phyloP scores from a whole-genome alignment of 2,797 vertebrate species.

The Bovichtus variegatus region DNA sequence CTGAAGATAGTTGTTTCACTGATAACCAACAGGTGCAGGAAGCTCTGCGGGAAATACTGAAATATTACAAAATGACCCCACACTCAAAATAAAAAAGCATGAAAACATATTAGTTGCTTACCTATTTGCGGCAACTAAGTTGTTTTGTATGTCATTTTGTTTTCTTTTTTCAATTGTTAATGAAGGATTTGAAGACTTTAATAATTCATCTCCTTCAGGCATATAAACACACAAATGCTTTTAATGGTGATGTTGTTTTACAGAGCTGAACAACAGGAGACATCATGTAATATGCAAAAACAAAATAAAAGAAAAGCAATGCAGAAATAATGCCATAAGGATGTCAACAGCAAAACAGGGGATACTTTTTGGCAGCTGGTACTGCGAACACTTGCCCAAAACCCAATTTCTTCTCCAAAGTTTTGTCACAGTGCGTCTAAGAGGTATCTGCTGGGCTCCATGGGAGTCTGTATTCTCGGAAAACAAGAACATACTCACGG shows the following conservation, averaged over 20 bases:
- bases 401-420: constrained; percentile 63
- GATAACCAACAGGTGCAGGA: constrained; percentile 65
- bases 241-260: constrained; percentile 76
- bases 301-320: constrained; percentile 53
- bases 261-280: constrained; percentile 67
- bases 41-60: constrained; percentile 9
- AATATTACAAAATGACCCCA: neutral
- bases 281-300: constrained; percentile 78
- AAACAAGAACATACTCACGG: constrained; percentile 54
- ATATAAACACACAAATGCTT: constrained; percentile 86
- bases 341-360: constrained; percentile 51
- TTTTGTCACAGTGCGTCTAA: constrained; percentile 66
- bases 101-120: constrained; percentile 37
- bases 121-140: constrained; percentile 41
- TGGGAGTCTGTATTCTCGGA: constrained; percentile 56
- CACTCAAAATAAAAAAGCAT: constrained; percentile 30
- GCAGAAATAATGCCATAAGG: constrained; percentile 52
- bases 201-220: constrained; percentile 80
- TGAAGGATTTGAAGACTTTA: constrained; percentile 75
- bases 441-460: constrained; percentile 62
- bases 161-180: constrained; percentile 72
- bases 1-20: neutral
- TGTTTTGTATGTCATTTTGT: constrained; percentile 53
- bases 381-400: constrained; percentile 53
- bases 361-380: constrained; percentile 59